These are phyloP conservation scores for Tenthredo livida DNA, from an alignment of 2,888 invertebrate genomes.

Conservation along the genomic window DNA sequence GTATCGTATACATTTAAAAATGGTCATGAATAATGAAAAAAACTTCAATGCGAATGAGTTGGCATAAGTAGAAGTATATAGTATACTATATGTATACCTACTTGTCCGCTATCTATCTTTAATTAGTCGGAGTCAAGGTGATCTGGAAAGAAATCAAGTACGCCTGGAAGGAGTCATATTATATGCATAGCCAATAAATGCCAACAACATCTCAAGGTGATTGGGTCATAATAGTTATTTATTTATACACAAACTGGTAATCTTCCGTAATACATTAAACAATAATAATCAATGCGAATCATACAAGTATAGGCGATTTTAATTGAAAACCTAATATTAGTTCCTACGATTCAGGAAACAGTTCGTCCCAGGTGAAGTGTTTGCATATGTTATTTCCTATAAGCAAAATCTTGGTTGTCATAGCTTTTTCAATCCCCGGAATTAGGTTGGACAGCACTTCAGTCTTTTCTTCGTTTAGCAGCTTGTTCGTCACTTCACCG, in stretches of 20 bases:
- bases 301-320: background rate
- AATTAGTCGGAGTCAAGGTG: background rate
- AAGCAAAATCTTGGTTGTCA: background rate
- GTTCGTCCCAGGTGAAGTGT: slow-evolving; percentile 9
- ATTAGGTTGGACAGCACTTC: background rate
- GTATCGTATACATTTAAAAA: no score
- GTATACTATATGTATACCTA: background rate
- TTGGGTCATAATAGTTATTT: background rate
- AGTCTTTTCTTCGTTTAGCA: background rate
- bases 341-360: slow-evolving; percentile 1
- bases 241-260: background rate
- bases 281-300: background rate
- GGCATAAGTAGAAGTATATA: background rate
- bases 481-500: slow-evolving; percentile 4
- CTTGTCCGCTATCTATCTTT: background rate
- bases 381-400: slow-evolving; percentile 1
- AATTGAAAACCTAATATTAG: background rate
- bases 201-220: background rate
- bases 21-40: background rate
- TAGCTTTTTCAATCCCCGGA: background rate
- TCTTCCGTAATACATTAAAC: background rate
- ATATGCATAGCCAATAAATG: background rate
- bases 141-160: background rate
- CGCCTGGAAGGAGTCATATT: background rate
- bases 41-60: background rate